Conservation (phyloP, 2,113 vertebrate species). For the Ursus arctos region DNA sequence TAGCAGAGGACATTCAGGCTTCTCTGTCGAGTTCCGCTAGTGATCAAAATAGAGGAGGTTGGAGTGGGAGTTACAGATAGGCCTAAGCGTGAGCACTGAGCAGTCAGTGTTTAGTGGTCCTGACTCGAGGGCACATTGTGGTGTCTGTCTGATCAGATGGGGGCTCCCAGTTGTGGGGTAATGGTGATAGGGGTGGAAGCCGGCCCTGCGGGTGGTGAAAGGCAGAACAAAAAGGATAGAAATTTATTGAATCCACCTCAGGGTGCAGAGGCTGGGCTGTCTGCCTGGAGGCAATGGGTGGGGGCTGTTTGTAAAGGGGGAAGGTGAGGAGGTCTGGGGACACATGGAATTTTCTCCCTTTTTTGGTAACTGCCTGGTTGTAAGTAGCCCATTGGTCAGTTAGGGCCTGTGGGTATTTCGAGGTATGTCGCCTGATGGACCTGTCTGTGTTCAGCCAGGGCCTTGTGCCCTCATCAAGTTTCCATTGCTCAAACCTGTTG, state of each 20-base stretch:
- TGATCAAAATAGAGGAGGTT: no score
- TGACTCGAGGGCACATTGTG: neutral
- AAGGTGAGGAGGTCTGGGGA: neutral
- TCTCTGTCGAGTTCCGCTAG: neutral
- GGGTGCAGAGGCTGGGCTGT: no score
- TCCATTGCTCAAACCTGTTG: neutral
- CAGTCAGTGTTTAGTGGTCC: fast-evolving
- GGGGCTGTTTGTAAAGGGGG: neutral
- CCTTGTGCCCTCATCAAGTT: no score
- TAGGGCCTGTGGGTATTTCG: neutral
- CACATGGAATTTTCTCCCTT: neutral
- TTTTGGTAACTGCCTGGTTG: neutral
- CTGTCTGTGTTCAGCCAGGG: no score
- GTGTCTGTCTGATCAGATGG: neutral
- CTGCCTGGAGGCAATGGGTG: no score
- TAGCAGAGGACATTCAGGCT: neutral
- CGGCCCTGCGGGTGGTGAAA: neutral
- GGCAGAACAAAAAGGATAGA: neutral
- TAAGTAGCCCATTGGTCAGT: neutral
- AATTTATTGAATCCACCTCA: neutral
- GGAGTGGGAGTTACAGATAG: neutral
- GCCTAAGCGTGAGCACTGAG: fast-evolving
- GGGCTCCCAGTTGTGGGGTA: no score
- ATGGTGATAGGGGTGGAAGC: neutral
- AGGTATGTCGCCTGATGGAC: no score